A percentile compares a stretch with the other conserved stretches of the same genome.
These are phyloP conservation scores for Leptopilina clavipes DNA, from an alignment of 1,140 invertebrate species.

Conservation along the genomic window DNA sequence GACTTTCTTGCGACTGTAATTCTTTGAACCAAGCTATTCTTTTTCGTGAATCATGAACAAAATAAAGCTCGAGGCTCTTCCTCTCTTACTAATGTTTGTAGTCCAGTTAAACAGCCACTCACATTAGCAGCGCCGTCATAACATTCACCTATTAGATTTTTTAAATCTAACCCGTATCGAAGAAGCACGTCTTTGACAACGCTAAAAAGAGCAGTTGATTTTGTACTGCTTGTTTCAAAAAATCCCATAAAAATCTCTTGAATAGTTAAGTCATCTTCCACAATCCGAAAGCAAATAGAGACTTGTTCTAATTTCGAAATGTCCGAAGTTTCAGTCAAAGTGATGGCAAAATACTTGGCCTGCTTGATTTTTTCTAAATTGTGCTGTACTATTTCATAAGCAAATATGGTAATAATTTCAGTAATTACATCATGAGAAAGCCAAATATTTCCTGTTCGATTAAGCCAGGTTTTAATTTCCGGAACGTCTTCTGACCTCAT, in stretches of 20 bases:
- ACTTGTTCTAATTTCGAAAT: neutral
- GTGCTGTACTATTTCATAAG: neutral
- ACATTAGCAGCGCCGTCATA: constrained; percentile 52
- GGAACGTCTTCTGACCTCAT: constrained; percentile 35
- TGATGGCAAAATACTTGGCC: neutral
- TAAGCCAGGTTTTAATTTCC: constrained; percentile 34
- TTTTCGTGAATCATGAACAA: constrained; percentile 42
- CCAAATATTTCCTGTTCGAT: constrained; percentile 32
- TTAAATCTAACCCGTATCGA: constrained; percentile 41
- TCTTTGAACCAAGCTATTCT: constrained; percentile 27
- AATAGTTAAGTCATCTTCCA: neutral
- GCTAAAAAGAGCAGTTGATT: constrained; percentile 44
- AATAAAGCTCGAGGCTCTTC: constrained; percentile 47
- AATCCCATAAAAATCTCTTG: constrained; percentile 44
- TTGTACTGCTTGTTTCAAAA: neutral
- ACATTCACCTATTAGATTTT: constrained; percentile 48
- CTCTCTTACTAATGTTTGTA: too few species aligned
- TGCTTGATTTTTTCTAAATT: neutral
- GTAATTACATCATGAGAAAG: neutral
- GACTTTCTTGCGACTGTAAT: constrained; percentile 32
- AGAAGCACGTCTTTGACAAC: constrained; percentile 45
- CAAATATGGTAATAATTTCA: constrained; percentile 22
- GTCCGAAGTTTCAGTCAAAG: neutral
- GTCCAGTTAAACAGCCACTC: constrained; percentile 43
- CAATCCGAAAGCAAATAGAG: neutral